Evolutionary conservation across 2,113 vertebrate genomes (phyloP).

Genomic region (Gopherus flavomarginatus): DNA sequence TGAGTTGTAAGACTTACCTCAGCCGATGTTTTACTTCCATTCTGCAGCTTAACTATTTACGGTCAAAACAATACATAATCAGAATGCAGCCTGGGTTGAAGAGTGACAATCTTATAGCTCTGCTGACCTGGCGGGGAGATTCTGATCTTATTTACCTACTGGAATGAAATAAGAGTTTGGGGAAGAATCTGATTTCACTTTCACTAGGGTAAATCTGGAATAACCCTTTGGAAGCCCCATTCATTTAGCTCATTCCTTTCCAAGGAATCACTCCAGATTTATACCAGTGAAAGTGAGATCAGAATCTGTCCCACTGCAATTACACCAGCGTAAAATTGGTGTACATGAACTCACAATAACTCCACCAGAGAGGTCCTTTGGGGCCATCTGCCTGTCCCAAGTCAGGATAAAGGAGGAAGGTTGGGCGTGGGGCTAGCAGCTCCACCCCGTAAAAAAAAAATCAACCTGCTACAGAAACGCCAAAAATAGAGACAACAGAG

Average conservation of each 20-base stretch:
- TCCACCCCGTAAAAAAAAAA: too few species aligned
- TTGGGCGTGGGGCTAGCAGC: too few species aligned
- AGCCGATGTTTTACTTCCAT: neutral
- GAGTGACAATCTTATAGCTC: neutral
- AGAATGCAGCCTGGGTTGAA: neutral
- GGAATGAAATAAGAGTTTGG: neutral
- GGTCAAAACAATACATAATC: neutral
- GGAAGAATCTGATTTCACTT: neutral
- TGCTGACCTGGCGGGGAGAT: neutral
- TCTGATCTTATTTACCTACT: neutral
- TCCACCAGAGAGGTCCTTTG: too few species aligned
- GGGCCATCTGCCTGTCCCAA: too few species aligned
- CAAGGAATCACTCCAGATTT: neutral
- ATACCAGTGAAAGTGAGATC: neutral
- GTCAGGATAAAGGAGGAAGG: too few species aligned
- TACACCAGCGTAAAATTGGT: neutral
- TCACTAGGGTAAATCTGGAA: neutral
- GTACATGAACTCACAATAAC: neutral
- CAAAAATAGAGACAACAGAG: too few species aligned
- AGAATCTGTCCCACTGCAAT: neutral
- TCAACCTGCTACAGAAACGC: too few species aligned
- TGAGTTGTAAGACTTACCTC: neutral
- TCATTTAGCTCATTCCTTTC: neutral
- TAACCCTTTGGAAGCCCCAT: neutral
- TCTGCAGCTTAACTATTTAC: neutral